phyloP scores from a whole-genome alignment of 1,140 invertebrate species.

The Drosophila willistoni region DNA sequence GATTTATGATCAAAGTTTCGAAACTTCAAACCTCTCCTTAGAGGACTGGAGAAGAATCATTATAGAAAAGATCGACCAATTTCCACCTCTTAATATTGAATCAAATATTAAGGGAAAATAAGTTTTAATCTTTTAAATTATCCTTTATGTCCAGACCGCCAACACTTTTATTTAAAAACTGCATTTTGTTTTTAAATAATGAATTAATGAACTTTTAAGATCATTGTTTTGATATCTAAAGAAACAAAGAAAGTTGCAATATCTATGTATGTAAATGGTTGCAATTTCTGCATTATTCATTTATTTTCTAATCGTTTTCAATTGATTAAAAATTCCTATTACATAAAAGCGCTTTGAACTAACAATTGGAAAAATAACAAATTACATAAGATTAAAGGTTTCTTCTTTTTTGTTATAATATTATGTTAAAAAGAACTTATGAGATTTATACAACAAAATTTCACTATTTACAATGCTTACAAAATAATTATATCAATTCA shows the following conservation, averaged over 20 bases:
- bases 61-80: conserved; percentile 87
- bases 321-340: conserved; percentile 64
- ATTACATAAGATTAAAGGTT: conserved; percentile 54
- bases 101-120: too few species aligned
- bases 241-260: too few species aligned
- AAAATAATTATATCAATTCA: conserved; percentile 40
- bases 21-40: conserved; percentile 95
- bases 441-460: conserved; percentile 62
- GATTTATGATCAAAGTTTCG: conserved; percentile 96
- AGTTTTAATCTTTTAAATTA: too few species aligned
- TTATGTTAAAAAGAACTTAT: conserved; percentile 58
- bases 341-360: conserved; percentile 68
- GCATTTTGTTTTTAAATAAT: too few species aligned
- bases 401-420: conserved; percentile 11
- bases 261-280: background rate
- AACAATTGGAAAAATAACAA: conserved; percentile 74
- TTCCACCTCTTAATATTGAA: background rate
- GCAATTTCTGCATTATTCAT: background rate
- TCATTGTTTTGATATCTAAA: too few species aligned
- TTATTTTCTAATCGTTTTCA: conserved; percentile 21
- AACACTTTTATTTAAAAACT: too few species aligned
- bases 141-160: too few species aligned
- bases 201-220: too few species aligned
- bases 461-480: conserved; percentile 67
- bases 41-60: conserved; percentile 96